A percentile compares a stretch with the other conserved stretches of the same genome.
These are phyloP conservation scores for Gymnothorax javanicus DNA, from an alignment of 2,797 vertebrate species.

Conservation along the genomic window DNA sequence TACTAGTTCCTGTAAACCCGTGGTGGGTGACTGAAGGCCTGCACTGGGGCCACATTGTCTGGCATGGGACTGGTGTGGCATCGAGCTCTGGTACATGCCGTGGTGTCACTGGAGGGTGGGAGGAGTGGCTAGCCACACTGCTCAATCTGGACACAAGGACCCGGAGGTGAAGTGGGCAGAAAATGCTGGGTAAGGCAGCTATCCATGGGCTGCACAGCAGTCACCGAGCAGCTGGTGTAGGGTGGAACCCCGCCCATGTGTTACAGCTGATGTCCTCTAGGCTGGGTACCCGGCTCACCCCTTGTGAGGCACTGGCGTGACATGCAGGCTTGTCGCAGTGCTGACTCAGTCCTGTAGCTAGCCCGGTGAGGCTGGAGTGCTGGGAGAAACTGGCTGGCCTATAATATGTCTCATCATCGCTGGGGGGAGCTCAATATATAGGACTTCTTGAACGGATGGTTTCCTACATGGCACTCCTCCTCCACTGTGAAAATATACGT, in stretches of 20 bases:
- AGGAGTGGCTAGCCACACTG: slow-evolving; percentile 80
- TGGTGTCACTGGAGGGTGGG: slow-evolving; percentile 81
- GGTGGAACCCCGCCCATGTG: slow-evolving; percentile 82
- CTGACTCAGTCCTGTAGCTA: slow-evolving; percentile 85
- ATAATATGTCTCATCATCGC: slow-evolving; percentile 84
- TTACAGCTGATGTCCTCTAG: slow-evolving; percentile 89
- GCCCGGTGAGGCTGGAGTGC: slow-evolving; percentile 77
- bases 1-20: slow-evolving; percentile 70
- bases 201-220: slow-evolving; percentile 87
- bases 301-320: slow-evolving; percentile 82
- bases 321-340: slow-evolving; percentile 95
- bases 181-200: slow-evolving; percentile 84
- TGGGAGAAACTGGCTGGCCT: slow-evolving; percentile 77
- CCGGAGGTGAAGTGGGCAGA: slow-evolving; percentile 89
- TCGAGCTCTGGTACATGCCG: slow-evolving; percentile 80
- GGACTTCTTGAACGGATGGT: slow-evolving; percentile 84
- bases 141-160: slow-evolving; percentile 85
- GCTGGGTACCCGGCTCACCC: slow-evolving; percentile 76
- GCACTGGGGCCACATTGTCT: slow-evolving; percentile 83
- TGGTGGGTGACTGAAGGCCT: slow-evolving; percentile 72
- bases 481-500: slow-evolving; percentile 65
- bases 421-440: slow-evolving; percentile 83
- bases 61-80: slow-evolving; percentile 81
- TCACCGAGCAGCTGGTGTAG: slow-evolving; percentile 85
- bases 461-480: slow-evolving; percentile 80